Conservation (phyloP, 2,888 invertebrate species). For the Alcis repandata region DNA sequence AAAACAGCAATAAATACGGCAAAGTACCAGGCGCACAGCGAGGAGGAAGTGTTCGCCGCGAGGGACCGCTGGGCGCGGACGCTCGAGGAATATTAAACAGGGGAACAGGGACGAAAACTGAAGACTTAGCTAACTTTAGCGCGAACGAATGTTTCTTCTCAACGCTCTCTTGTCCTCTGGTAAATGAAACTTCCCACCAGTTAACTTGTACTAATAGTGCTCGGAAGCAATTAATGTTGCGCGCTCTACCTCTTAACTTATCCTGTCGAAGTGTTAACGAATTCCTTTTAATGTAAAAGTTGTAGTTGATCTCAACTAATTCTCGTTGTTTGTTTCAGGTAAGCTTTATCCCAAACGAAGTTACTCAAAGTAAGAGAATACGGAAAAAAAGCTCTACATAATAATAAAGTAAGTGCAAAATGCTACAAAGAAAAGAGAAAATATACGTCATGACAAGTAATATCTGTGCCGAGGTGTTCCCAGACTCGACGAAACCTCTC, state of each 20-base stretch:
- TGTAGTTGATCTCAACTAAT: constrained; percentile 19
- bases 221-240: constrained; percentile 32
- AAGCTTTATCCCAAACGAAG: constrained; percentile 19
- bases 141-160: constrained; percentile 48
- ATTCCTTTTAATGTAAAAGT: constrained; percentile 30
- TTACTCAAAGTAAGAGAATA: too few relatives aligned
- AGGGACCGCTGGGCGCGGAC: constrained; percentile 60
- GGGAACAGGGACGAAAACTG: constrained; percentile 53
- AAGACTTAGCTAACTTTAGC: constrained; percentile 45
- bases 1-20: constrained; percentile 37
- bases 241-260: constrained; percentile 26
- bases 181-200: constrained; percentile 28
- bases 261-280: constrained; percentile 24
- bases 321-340: constrained; percentile 47
- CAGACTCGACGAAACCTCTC: not conserved
- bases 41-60: constrained; percentile 58
- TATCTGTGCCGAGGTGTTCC: not conserved
- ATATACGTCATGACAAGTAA: not conserved
- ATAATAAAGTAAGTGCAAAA: not conserved
- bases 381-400: too few relatives aligned
- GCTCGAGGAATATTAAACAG: constrained; percentile 73
- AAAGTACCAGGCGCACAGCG: constrained; percentile 53
- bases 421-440: too few relatives aligned
- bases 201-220: constrained; percentile 34
- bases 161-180: constrained; percentile 18